A percentile compares a stretch with the other conserved stretches of the same genome.
Conservation (phyloP, 2,113 vertebrate genomes). For the Peromyscus polionotus region DNA sequence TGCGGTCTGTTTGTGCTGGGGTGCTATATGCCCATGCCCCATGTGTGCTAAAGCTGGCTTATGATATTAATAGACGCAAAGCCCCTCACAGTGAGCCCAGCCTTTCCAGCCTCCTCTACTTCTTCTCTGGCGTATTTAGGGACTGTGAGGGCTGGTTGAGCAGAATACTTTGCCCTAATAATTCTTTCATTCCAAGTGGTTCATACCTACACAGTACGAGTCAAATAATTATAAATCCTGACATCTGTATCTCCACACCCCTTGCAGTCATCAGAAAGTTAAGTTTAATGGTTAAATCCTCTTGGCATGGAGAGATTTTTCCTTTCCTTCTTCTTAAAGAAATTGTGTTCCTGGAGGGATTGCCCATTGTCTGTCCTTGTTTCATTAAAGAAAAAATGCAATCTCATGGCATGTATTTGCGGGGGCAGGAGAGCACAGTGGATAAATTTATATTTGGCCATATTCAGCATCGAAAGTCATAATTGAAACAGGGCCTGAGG, state of each 20-base stretch:
- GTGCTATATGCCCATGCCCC: rapidly evolving
- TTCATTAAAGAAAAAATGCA: constrained; percentile 53
- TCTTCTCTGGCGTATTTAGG: neutral
- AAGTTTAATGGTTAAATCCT: constrained; percentile 12
- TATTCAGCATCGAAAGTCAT: constrained; percentile 70
- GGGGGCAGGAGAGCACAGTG: neutral
- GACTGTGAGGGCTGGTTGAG: neutral
- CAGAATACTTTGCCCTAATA: neutral
- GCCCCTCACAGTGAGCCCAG: rapidly evolving
- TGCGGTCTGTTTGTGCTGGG: neutral
- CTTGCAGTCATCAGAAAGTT: constrained; percentile 12
- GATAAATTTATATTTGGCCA: constrained; percentile 52
- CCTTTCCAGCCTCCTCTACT: neutral
- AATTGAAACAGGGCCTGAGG: constrained; percentile 75
- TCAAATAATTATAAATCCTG: constrained; percentile 36
- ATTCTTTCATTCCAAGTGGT: constrained; percentile 17
- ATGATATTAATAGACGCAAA: neutral
- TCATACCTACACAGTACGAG: neutral
- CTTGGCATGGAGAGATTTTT: neutral
- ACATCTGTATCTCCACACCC: neutral
- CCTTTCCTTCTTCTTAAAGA: neutral
- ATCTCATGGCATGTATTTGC: constrained; percentile 25
- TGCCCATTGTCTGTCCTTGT: neutral
- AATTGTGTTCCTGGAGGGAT: neutral
- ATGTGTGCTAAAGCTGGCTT: neutral